phyloP scores from a whole-genome alignment of 2,797 vertebrate species.

The Pachyuromys duprasi region DNA sequence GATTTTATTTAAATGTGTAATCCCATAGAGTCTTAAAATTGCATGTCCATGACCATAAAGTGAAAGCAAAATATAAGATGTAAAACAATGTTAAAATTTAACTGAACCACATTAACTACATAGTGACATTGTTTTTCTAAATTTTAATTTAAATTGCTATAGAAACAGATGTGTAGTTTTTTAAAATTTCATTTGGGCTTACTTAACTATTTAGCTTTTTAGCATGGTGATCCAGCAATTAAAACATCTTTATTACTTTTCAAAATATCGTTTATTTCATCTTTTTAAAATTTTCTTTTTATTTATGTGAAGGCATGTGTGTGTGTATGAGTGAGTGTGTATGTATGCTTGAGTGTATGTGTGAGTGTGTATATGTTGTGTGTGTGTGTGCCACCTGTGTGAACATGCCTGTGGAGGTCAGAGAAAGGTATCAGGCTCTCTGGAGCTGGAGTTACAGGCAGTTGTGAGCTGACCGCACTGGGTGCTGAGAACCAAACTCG shows the following conservation, averaged over 20 bases:
- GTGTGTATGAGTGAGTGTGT: background rate
- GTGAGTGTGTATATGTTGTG: background rate
- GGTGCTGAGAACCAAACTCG: background rate
- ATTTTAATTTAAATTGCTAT: conserved; percentile 51
- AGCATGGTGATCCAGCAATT: background rate
- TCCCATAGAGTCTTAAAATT: conserved; percentile 20
- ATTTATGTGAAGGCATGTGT: background rate
- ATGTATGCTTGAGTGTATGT: background rate
- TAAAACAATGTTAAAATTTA: conserved; percentile 63
- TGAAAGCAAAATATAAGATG: conserved; percentile 49
- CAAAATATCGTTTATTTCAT: background rate
- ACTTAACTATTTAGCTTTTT: conserved; percentile 21
- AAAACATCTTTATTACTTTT: background rate
- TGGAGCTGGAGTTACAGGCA: background rate
- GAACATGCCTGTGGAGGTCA: background rate
- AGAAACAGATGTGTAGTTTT: conserved; percentile 27
- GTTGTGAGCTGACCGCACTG: background rate
- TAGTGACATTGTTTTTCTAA: conserved; percentile 34
- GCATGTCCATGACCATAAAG: conserved; percentile 36
- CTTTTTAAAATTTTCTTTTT: background rate
- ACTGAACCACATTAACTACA: conserved; percentile 53
- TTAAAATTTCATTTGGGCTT: background rate
- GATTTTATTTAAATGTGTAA: conserved; percentile 62
- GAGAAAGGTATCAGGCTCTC: background rate
- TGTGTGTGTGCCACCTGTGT: background rate